Conservation (phyloP, 2,797 vertebrate genomes). For the Chloroceryle amazona region DNA sequence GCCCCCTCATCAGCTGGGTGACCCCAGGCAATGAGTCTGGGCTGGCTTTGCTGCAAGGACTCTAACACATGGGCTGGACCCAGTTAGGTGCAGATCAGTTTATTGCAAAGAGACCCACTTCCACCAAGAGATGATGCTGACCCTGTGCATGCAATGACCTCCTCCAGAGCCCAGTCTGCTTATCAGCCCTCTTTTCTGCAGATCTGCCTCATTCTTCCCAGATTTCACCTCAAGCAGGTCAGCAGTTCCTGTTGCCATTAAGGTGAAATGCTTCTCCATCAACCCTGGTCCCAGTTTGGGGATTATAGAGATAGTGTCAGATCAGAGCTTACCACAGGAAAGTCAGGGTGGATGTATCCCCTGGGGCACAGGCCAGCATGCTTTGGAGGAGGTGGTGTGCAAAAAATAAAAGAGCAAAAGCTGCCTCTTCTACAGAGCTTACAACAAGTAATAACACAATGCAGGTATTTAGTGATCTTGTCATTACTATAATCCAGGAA, state of each 20-base stretch:
- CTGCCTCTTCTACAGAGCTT: background rate
- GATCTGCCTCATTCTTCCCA: background rate
- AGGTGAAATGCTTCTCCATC: background rate
- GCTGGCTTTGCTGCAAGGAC: background rate
- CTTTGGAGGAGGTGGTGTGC: background rate
- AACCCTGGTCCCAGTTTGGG: background rate
- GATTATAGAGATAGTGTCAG: background rate
- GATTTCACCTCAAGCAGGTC: background rate
- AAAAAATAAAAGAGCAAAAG: background rate
- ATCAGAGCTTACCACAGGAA: background rate
- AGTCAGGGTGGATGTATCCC: background rate
- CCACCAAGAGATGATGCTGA: background rate
- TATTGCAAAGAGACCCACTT: background rate
- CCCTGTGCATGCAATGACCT: background rate
- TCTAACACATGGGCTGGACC: background rate
- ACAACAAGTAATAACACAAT: background rate
- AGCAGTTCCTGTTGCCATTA: background rate
- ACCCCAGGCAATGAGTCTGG: fast-evolving
- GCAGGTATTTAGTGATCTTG: background rate
- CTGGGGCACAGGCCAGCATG: fast-evolving
- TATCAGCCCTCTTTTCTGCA: background rate
- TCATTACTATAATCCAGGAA: background rate
- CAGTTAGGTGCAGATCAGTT: fast-evolving
- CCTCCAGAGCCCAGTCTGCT: background rate
- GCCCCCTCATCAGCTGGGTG: background rate